These are phyloP conservation scores for Euphonia xanthogaster DNA, from an alignment of 2,797 vertebrate species.

Conservation along the genomic window DNA sequence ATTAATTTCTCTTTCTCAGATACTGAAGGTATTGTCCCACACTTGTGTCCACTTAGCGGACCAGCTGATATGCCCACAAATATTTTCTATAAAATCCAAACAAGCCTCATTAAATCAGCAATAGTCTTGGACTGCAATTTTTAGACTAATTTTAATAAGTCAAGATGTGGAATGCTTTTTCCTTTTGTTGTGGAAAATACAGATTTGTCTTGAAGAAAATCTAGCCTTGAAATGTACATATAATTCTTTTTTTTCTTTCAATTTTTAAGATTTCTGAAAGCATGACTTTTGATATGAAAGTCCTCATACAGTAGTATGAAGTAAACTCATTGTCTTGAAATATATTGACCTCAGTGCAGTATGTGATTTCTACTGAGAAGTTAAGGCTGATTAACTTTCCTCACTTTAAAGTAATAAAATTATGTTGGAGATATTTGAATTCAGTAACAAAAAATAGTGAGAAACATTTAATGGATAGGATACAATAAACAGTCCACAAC, in stretches of 20 bases:
- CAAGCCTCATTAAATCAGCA: not conserved
- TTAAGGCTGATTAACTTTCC: not conserved
- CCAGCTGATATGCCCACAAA: fast-evolving
- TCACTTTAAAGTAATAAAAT: not conserved
- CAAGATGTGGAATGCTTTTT: not conserved
- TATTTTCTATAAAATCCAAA: not conserved
- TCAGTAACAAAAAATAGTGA: not conserved
- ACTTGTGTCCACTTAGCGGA: not conserved
- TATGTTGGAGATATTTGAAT: not conserved
- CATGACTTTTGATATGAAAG: not conserved
- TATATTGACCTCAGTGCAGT: not conserved
- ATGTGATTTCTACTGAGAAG: not conserved
- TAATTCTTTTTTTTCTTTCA: not conserved
- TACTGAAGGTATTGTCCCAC: not conserved
- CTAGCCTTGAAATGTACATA: not conserved
- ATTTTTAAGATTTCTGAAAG: not conserved
- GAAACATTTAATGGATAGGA: not conserved
- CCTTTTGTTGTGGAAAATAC: not conserved
- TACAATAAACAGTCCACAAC: not conserved
- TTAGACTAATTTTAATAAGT: not conserved
- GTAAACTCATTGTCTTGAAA: not conserved
- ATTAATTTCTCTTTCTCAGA: not conserved
- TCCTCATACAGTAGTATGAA: not conserved
- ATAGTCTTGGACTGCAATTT: not conserved
- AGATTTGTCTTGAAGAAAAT: not conserved